Conservation (phyloP, 1,140 invertebrate species). For the Anthonomus grandis region DNA sequence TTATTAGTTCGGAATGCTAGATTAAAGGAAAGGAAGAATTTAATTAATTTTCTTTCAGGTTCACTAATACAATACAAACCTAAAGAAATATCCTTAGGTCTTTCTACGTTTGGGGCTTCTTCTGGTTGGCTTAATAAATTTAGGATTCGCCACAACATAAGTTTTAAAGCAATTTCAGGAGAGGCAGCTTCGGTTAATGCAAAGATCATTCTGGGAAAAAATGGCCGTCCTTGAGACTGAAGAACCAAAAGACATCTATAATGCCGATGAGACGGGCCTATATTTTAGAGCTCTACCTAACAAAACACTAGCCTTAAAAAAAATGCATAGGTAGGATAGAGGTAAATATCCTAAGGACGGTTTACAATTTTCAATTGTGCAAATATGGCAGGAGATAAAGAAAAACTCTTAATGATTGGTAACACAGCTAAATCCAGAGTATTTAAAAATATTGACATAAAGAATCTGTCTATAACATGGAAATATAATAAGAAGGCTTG, state of each 20-base stretch:
- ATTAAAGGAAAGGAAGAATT: no score
- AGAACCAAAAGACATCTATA: slow-evolving; percentile 10
- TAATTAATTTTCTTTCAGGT: no score
- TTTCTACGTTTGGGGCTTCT: not conserved
- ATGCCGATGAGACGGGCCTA: slow-evolving; percentile 29
- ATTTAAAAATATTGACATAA: slow-evolving; percentile 16
- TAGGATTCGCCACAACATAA: slow-evolving; percentile 9
- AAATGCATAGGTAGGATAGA: slow-evolving; percentile 40
- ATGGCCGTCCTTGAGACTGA: no score
- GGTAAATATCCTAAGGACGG: no score
- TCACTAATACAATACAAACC: no score
- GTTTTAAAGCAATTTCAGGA: slow-evolving; percentile 5
- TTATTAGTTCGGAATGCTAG: no score
- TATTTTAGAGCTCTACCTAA: slow-evolving; percentile 31
- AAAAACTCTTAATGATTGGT: slow-evolving; percentile 42
- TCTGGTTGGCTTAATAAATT: slow-evolving; percentile 12
- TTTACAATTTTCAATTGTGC: no score
- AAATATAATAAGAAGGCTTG: slow-evolving; percentile 3
- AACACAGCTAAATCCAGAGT: slow-evolving; percentile 28
- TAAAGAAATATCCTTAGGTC: no score
- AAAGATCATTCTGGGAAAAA: no score
- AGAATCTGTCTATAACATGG: no score
- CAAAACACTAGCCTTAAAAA: slow-evolving; percentile 22
- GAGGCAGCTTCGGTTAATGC: slow-evolving; percentile 1
- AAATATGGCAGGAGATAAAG: slow-evolving; percentile 44